phyloP scores from a whole-genome alignment of 2,797 vertebrate species.

The Carduelis carduelis region DNA sequence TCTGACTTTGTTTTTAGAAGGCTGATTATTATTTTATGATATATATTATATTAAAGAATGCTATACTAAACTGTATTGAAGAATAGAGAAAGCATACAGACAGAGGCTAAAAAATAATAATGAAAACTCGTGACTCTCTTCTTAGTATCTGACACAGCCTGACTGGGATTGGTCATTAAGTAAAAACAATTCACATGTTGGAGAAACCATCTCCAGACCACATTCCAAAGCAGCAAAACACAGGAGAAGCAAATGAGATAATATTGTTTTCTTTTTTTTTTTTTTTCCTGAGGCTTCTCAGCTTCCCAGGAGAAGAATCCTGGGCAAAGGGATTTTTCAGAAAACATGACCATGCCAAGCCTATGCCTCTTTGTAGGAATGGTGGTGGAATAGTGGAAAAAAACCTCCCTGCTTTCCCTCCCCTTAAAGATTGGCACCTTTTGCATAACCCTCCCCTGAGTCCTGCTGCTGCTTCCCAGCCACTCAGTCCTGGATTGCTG shows the following conservation, averaged over 20 bases:
- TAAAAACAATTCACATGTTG: no score
- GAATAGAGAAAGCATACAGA: no score
- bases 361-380: background rate
- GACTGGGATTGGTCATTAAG: no score
- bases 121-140: no score
- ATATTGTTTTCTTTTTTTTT: background rate
- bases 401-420: background rate
- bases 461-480: background rate
- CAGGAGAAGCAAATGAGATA: background rate
- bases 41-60: no score
- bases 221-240: background rate
- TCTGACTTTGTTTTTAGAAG: no score
- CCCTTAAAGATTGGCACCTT: background rate
- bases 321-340: background rate
- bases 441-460: background rate
- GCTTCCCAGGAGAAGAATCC: background rate
- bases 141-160: no score
- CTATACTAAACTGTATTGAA: no score
- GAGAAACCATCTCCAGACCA: background rate
- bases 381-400: background rate
- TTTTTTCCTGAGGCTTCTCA: background rate
- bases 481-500: background rate
- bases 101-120: no score
- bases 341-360: background rate
- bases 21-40: no score